Evolutionary conservation across 2,797 vertebrate species (phyloP), one percentile per base, ranked within the genome.

Genomic region (Microcaecilia unicolor): DNA sequence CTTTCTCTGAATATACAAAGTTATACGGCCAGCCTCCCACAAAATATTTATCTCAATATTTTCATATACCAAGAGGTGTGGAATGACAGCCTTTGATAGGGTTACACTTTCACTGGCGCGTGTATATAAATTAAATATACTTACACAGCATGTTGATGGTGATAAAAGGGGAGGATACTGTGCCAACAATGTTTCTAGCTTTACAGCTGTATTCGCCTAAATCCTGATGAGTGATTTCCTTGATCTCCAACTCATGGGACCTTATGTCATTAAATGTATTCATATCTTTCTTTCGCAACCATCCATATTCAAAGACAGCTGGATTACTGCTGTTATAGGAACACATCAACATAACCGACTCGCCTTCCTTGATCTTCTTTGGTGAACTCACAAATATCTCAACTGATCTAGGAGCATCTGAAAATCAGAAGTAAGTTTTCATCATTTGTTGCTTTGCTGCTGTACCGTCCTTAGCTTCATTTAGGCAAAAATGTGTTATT

Each of bases 321-420:
- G 44, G 44, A 21, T 48, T 48, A 29, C 44, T 41, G 6, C 27
- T 31, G 14, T 36, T 31, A 5, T 18, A 15, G 4, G 6, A 8
- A 12, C 44, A 48, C 9, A 9, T 10, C 5, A 41, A 25, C 3
- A 18, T 22, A 13, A 41, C 32, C 3, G 15, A 4, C 4, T 6
- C 20, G 12, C 44, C 37, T 27, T 41, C 37, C 22, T 4, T 15
- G 5, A 35, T 34, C 10, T 8, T 10, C 4, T 9, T 14, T 6
- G 31, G 8, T 12, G 30, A 31, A 5, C 25, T 10, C 10, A 31
- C 9, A 7, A 48, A 15, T 6, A 48, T 12, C 15, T 10, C 29
- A 7, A 37, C 21, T n/a, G 27, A 7, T 27, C 22, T 48, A 8
- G 44, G 44, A n/a, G 18, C 9, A 31, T 48, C 44, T 48, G 12